Percentiles rank a stretch among this genome's conserved stretches.
Conservation (phyloP, 2,113 vertebrate genomes). For the Athene noctua region DNA sequence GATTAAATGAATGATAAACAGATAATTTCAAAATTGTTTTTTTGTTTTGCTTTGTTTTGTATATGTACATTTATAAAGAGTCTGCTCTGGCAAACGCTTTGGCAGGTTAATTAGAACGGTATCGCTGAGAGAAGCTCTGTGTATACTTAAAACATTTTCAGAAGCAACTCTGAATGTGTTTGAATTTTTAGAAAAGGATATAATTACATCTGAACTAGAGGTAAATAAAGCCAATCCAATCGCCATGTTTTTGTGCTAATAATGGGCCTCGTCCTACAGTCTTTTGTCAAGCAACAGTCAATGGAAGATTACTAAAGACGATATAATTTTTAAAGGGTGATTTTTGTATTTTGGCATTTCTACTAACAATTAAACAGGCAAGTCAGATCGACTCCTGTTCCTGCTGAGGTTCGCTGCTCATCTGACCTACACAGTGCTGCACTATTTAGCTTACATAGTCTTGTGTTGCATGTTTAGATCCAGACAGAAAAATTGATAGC, state of each 20-base stretch:
- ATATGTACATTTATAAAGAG: neutral
- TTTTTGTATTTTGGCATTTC: neutral
- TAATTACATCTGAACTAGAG: neutral
- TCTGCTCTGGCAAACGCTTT: neutral
- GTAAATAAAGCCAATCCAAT: neutral
- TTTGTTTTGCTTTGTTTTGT: constrained; percentile 13
- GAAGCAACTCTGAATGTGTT: neutral
- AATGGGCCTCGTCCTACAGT: neutral
- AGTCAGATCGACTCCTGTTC: neutral
- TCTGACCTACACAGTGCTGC: neutral
- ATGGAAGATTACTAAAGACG: neutral
- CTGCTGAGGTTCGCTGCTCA: neutral
- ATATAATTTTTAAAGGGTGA: neutral
- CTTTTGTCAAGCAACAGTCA: neutral
- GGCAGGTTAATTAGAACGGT: neutral
- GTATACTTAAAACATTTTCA: neutral
- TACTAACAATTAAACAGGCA: neutral
- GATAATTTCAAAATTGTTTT: neutral
- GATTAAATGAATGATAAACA: neutral
- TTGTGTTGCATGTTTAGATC: neutral
- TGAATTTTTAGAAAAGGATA: neutral
- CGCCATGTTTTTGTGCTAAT: neutral
- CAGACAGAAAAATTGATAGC: neutral
- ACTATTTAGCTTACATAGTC: neutral
- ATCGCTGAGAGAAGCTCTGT: neutral